Evolutionary conservation across 2,888 invertebrate genomes (phyloP), one percentile per base, ranked within the genome.

Genomic region (Amiota communis): DNA sequence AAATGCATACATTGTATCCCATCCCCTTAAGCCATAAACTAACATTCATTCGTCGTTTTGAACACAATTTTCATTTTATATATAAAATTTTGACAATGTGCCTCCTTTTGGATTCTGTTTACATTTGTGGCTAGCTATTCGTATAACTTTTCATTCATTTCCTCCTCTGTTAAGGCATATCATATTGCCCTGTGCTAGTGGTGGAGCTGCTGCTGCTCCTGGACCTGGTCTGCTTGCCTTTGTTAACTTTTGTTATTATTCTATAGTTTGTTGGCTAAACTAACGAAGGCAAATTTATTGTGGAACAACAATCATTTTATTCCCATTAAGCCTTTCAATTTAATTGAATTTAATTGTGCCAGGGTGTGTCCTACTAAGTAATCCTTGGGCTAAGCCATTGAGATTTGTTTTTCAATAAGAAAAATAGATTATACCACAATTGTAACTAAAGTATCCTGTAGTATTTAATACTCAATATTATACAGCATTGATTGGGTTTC

Each of bases 331-430:
- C 77, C 71, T 79, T 82, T 78, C 80, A 76, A 76, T 83, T 82
- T 81, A 84, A 83, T 83, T 83, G 83, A 84, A 85, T 83, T 84
- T 83, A 86, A 83, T 84, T 83, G 86, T 81, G 75, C 59, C 59
- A 17, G 6, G 78, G 79, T 71, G 73, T 76, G 17, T 48, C 48
- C n/a, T 48, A 13, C 10, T 68, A 36, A 36, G 36, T 36, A 36
- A 36, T 36, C 36, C 36, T 36, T 36, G 36, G 36, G 36, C 36
- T 36, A 36, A 36, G 8, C 36, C 36, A 36, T 36, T 36, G 36
- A 6, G 36, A 36, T 36, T 36, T 36, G 6, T 36, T 36, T 36
- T 36, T 36, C 36, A 36, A 36, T 36, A 36, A 36, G 36, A 36
- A 6, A 36, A 2, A 36, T 36, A 36, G 36, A 36, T 36, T 36